phyloP scores from a whole-genome alignment of 2,797 vertebrate genomes.

The Platyrinchus mystaceus region DNA sequence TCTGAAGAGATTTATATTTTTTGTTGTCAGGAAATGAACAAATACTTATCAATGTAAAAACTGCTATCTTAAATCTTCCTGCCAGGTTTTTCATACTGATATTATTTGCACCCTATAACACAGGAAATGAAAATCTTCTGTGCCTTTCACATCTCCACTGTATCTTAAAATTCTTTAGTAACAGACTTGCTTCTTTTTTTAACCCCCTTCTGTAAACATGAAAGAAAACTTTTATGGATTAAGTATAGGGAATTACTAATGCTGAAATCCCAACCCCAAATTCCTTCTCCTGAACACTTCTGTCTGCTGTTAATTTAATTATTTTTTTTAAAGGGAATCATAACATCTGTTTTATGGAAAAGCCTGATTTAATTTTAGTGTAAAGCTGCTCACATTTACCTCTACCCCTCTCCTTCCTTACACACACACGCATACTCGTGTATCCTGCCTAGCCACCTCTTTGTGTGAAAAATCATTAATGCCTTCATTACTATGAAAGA shows the following conservation, averaged over 20 bases:
- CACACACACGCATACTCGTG: background rate
- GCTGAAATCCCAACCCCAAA: slow-evolving; percentile 26
- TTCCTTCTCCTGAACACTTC: slow-evolving; percentile 38
- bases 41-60: slow-evolving; percentile 97
- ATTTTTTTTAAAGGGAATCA: slow-evolving; percentile 21
- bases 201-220: slow-evolving; percentile 67
- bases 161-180: slow-evolving; percentile 82
- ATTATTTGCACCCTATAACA: slow-evolving; percentile 87
- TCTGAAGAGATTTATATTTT: slow-evolving; percentile 87
- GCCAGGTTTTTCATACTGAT: slow-evolving; percentile 93
- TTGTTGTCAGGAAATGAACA: slow-evolving; percentile 99
- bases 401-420: background rate
- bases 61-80: slow-evolving; percentile 90
- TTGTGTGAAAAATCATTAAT: slow-evolving; percentile 23
- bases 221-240: slow-evolving; percentile 69
- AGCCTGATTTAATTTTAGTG: slow-evolving; percentile 35
- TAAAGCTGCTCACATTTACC: background rate
- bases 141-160: slow-evolving; percentile 76
- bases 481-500: slow-evolving; percentile 17
- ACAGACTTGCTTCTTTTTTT: slow-evolving; percentile 65
- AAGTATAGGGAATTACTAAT: slow-evolving; percentile 44
- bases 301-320: slow-evolving; percentile 44
- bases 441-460: background rate
- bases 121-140: slow-evolving; percentile 97
- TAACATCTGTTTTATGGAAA: slow-evolving; percentile 70